Conservation (phyloP, 92 coral and sea anemone species). For the Epizoanthus scotinus region DNA sequence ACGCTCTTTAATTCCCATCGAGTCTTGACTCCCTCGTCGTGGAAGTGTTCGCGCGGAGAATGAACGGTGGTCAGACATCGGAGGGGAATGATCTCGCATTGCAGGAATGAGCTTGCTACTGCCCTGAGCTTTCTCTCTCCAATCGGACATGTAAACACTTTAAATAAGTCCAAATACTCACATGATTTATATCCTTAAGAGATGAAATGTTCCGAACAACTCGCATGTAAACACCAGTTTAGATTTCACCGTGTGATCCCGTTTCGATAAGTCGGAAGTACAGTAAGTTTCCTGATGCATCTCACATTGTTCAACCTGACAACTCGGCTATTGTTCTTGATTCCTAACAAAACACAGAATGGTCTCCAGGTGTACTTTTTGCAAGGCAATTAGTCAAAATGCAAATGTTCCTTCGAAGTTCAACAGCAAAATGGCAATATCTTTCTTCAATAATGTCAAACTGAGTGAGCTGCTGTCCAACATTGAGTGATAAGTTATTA, state of each 20-base stretch:
- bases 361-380: constrained; percentile 50
- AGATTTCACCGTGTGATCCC: constrained; percentile 4
- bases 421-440: constrained; percentile 31
- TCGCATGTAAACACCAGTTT: constrained; percentile 22
- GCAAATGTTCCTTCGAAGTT: constrained; percentile 48
- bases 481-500: not conserved
- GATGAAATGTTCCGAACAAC: constrained; percentile 7
- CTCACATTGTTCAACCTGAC: constrained; percentile 60
- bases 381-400: constrained; percentile 42
- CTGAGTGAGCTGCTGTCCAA: not conserved
- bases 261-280: constrained; percentile 21
- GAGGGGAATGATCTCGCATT: constrained; percentile 3
- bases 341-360: constrained; percentile 52
- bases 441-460: constrained; percentile 7
- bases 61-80: not conserved
- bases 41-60: too few species aligned
- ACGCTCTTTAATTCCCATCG: not conserved
- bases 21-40: constrained; percentile 5
- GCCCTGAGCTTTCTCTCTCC: constrained; percentile 7
- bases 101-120: not conserved
- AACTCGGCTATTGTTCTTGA: constrained; percentile 48
- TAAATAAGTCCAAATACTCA: constrained; percentile 11
- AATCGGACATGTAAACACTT: constrained; percentile 30
- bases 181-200: not conserved
- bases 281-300: constrained; percentile 48